A percentile compares a stretch with the other conserved stretches of the same genome.
Conservation (phyloP, 1,140 invertebrate genomes). For the Paraescarpia echinospica region DNA sequence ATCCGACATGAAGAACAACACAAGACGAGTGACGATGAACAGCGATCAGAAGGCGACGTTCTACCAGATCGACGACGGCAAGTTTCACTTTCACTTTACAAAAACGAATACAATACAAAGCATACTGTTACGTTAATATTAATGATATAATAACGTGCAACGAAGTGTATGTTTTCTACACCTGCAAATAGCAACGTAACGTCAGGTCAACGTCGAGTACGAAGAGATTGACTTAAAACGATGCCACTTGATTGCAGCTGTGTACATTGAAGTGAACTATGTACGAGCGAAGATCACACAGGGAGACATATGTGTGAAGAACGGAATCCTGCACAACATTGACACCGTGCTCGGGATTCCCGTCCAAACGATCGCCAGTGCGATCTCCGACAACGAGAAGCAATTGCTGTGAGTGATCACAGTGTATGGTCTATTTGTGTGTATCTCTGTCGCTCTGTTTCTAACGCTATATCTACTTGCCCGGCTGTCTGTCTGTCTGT, state of each 20-base stretch:
- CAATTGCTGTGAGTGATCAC: background rate
- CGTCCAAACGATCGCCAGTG: too few relatives aligned
- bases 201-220: background rate
- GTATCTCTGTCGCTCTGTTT: too few relatives aligned
- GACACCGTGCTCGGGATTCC: conserved; percentile 18
- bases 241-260: conserved; percentile 2
- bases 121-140: background rate
- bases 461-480: too few relatives aligned
- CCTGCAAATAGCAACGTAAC: background rate
- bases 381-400: too few relatives aligned
- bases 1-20: conserved; percentile 44
- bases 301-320: conserved; percentile 20
- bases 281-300: conserved; percentile 19
- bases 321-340: conserved; percentile 26
- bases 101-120: background rate
- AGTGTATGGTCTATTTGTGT: background rate
- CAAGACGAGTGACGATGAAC: conserved; percentile 41
- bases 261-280: conserved; percentile 25
- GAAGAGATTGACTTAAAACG: background rate
- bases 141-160: background rate
- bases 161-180: background rate
- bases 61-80: conserved; percentile 71
- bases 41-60: conserved; percentile 48
- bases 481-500: too few relatives aligned
- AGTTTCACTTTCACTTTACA: conserved; percentile 64